These are phyloP conservation scores for Heliconius hortense DNA, from an alignment of 2,888 invertebrate species.

Conservation along the genomic window DNA sequence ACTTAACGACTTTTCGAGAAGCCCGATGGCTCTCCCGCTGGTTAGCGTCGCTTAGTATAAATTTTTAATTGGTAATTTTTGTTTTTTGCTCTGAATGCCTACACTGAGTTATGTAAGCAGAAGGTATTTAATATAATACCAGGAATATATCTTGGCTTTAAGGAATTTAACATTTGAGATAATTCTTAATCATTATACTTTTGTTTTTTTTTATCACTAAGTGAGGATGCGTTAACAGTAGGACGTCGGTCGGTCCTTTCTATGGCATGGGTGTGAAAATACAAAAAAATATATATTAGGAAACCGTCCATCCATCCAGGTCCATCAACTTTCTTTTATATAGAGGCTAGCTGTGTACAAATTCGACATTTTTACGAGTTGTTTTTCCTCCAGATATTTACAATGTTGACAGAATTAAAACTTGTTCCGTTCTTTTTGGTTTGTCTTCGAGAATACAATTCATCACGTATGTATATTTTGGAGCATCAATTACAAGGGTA, in stretches of 20 bases:
- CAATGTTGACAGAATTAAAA: constrained; percentile 22
- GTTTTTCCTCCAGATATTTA: constrained; percentile 20
- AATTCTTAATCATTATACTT: too few species aligned
- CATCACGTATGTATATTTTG: constrained; percentile 27
- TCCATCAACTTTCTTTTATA: background rate
- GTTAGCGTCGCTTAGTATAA: constrained; percentile 29
- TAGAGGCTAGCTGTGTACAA: background rate
- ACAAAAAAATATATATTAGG: background rate
- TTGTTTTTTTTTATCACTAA: background rate
- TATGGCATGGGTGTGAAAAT: background rate
- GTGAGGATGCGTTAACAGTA: background rate
- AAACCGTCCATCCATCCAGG: background rate
- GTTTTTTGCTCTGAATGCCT: constrained; percentile 21
- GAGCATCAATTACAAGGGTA: constrained; percentile 14
- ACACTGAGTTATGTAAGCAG: constrained; percentile 1
- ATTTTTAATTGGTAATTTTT: constrained; percentile 37
- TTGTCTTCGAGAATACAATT: constrained; percentile 9
- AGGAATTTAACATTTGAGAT: background rate
- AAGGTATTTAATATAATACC: constrained; percentile 14
- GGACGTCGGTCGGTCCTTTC: background rate
- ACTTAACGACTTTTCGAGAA: constrained; percentile 24
- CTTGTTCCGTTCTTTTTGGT: constrained; percentile 1
- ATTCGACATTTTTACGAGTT: constrained; percentile 16
- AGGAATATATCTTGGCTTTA: background rate
- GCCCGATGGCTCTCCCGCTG: constrained; percentile 32